Evolutionary conservation across 1,140 invertebrate genomes (phyloP).

Genomic region (Diachasmimorpha longicaudata): DNA sequence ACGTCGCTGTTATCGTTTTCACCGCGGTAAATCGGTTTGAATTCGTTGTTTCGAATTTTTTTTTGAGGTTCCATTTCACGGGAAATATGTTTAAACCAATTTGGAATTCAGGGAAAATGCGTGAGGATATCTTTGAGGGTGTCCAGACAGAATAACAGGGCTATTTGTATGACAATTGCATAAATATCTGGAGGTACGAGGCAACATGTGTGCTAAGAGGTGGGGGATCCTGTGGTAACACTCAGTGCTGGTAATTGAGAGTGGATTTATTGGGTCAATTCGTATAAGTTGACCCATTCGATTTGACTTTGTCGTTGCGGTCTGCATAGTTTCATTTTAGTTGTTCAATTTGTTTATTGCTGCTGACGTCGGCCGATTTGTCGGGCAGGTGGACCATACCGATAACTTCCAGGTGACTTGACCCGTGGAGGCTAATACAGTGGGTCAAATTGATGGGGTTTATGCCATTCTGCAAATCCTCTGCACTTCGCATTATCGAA

Average conservation of each 20-base stretch:
- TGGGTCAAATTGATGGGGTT: no score
- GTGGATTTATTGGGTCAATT: neutral
- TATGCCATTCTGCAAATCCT: no score
- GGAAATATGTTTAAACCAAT: neutral
- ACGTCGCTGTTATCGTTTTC: neutral
- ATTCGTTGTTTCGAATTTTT: neutral
- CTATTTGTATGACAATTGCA: slow-evolving; percentile 9
- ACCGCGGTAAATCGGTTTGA: neutral
- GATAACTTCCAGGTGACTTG: no score
- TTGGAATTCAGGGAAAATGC: neutral
- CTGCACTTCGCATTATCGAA: no score
- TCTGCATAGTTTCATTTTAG: no score
- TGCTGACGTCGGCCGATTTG: no score
- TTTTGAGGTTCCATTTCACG: no score
- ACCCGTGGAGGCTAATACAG: no score
- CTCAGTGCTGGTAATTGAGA: neutral
- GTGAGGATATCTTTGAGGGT: neutral
- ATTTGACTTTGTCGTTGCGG: no score
- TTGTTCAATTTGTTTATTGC: no score
- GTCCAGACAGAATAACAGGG: neutral
- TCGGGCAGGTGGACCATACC: no score
- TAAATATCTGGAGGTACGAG: neutral
- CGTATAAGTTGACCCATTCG: no score
- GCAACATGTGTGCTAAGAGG: neutral
- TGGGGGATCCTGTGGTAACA: neutral